phyloP scores from a whole-genome alignment of 2,888 invertebrate species.

The Argyra leucocephala region DNA sequence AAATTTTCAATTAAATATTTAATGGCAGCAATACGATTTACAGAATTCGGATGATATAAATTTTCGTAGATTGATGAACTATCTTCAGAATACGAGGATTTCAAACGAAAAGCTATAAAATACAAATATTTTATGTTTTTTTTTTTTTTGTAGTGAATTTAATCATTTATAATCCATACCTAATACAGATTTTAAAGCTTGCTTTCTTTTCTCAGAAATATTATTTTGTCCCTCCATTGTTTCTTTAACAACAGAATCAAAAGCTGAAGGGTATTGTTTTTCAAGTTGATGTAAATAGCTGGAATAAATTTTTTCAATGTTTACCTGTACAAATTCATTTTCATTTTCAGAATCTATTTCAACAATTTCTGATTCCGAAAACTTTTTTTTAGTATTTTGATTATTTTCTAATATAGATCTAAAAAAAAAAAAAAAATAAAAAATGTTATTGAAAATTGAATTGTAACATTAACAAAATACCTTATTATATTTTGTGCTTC shows the following conservation, averaged over 20 bases:
- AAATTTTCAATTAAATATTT: constrained; percentile 52
- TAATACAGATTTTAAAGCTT: constrained; percentile 42
- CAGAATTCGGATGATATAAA: constrained; percentile 60
- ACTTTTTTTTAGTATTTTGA: constrained; percentile 22
- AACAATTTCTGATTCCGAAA: constrained; percentile 35
- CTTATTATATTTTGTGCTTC: constrained; percentile 50
- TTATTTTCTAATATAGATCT: constrained; percentile 47
- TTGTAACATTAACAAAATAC: constrained; percentile 37
- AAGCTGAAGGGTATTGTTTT: constrained; percentile 58
- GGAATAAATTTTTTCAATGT: constrained; percentile 48
- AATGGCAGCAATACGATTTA: constrained; percentile 58
- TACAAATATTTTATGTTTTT: not conserved
- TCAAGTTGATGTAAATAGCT: constrained; percentile 54
- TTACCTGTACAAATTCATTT: constrained; percentile 22
- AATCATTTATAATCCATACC: constrained; percentile 26
- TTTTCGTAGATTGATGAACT: constrained; percentile 55
- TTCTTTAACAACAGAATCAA: constrained; percentile 57
- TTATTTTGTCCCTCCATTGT: constrained; percentile 45
- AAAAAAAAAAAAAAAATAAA: constrained; percentile 23
- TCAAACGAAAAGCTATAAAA: constrained; percentile 46
- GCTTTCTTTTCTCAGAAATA: constrained; percentile 34
- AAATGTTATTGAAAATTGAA: not conserved
- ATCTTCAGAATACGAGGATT: constrained; percentile 47
- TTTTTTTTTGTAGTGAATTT: not conserved
- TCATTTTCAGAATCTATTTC: constrained; percentile 36